Evolutionary conservation across 1,140 invertebrate genomes (phyloP).

Genomic region (Oedothorax gibbosus): DNA sequence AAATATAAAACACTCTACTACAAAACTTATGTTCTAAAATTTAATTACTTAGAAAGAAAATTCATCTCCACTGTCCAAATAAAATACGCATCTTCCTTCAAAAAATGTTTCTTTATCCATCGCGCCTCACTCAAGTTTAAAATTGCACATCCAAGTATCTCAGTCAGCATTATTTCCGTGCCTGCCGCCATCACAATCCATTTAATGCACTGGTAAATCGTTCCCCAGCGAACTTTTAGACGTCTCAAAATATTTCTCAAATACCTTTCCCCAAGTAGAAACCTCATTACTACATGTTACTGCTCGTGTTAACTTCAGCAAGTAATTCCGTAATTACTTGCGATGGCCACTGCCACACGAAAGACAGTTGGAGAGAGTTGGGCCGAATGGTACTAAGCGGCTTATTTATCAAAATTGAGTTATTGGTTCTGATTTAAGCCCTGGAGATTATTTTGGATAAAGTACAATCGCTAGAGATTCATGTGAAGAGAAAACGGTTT

Average conservation of each 20-base stretch:
- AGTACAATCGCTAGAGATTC: no score
- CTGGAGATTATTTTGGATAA: no score
- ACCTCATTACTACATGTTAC: neutral
- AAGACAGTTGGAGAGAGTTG: no score
- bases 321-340: conserved; percentile 37
- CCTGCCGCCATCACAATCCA: conserved; percentile 21
- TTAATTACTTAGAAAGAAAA: neutral
- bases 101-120: neutral
- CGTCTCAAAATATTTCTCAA: conserved; percentile 31
- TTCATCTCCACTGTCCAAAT: neutral
- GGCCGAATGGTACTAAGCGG: no score
- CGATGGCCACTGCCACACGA: conserved; percentile 8
- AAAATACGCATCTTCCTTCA: neutral
- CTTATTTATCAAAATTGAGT: no score
- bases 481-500: no score
- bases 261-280: conserved; percentile 5
- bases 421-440: no score
- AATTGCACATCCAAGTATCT: no score
- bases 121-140: no score
- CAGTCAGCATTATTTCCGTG: conserved; percentile 6
- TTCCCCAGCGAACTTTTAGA: conserved; percentile 6
- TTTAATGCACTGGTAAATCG: conserved; percentile 12
- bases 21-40: neutral
- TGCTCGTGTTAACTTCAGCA: conserved; percentile 2
- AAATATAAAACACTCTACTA: no score